Conservation (phyloP, 2,888 invertebrate genomes). For the Epinotia ramella region DNA sequence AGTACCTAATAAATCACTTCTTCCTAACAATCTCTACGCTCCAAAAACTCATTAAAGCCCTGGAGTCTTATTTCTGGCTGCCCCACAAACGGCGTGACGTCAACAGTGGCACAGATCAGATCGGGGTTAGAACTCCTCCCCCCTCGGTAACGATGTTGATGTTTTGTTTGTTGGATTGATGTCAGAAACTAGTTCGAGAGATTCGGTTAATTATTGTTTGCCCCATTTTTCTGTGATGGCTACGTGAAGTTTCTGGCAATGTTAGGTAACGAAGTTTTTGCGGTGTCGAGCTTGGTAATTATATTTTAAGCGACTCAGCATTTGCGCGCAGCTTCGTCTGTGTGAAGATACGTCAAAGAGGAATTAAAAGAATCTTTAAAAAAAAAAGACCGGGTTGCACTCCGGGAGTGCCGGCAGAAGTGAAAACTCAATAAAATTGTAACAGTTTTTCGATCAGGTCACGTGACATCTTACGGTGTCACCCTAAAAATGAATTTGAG, state of each 20-base stretch:
- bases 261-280: constrained; percentile 1
- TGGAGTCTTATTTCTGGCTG: constrained; percentile 66
- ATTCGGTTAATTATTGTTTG: constrained; percentile 34
- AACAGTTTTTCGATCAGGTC: too few relatives aligned
- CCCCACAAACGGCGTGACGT: constrained; percentile 77
- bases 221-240: constrained; percentile 13
- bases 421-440: too few relatives aligned
- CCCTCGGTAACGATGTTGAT: constrained; percentile 22
- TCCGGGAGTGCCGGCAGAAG: too few relatives aligned
- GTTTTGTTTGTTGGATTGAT: constrained; percentile 39
- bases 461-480: too few relatives aligned
- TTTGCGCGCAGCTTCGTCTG: too few relatives aligned
- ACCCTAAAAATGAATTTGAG: too few relatives aligned
- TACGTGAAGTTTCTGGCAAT: constrained; percentile 9
- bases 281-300: too few relatives aligned
- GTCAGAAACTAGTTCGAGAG: constrained; percentile 32
- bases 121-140: constrained; percentile 47
- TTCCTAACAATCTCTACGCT: constrained; percentile 25
- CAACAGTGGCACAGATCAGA: constrained; percentile 66
- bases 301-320: too few relatives aligned
- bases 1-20: constrained; percentile 13
- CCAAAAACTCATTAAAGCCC: constrained; percentile 44
- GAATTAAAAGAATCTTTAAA: too few relatives aligned
- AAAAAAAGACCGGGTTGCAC: too few relatives aligned
- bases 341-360: too few relatives aligned